Base-by-base conservation (phyloP, 2,797 vertebrate species). In the Morelia viridis region DNA sequence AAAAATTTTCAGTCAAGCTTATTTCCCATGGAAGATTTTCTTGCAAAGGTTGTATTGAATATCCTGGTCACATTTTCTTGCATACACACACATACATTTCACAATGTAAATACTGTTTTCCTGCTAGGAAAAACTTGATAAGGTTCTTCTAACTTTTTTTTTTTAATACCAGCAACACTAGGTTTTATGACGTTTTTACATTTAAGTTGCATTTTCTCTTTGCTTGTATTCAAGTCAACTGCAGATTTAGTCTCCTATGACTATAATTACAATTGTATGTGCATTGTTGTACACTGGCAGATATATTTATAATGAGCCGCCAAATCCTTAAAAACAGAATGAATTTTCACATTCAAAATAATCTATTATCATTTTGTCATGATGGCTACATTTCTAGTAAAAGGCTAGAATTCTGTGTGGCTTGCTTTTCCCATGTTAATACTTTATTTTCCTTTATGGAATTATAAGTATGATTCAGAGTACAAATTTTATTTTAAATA, bases 191-290 rank as follows among this genome's bases (percentile, higher is more conserved):
- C 50, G 65, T 87, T 90, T 89, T 86, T 57, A 89, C 76, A 89
- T 89, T 93, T 64, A 80, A 19, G 1, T 87, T 80, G 65, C 13
- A 50, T 85, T 64, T 46, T 89, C 28, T 22, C 28, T 64, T 89
- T 8, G 64, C 68, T 80, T 76, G 46, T 28, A 86, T 89, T 89
- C 80, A 91, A 56, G 86, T 85, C 57, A 76, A 62, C 86, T 19
- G 89, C n/a, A 41, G 71, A 15, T 53, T 88, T 91, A 22, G 31
- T 22, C 65, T 89, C 62, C 80, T 90, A 87, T 35, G 84, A 91
- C 87, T 90, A 83, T 83, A 91, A 89, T 92, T 87, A 87, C 1
- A 90, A 88, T 58, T 92, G 57, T 87, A 83, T 85, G 87, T 88
- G 64, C 64, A 84, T 35, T 65, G 8, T 41, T 85, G 50, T 65